Conservation (phyloP, 2,797 vertebrate species). For the Nasua narica region DNA sequence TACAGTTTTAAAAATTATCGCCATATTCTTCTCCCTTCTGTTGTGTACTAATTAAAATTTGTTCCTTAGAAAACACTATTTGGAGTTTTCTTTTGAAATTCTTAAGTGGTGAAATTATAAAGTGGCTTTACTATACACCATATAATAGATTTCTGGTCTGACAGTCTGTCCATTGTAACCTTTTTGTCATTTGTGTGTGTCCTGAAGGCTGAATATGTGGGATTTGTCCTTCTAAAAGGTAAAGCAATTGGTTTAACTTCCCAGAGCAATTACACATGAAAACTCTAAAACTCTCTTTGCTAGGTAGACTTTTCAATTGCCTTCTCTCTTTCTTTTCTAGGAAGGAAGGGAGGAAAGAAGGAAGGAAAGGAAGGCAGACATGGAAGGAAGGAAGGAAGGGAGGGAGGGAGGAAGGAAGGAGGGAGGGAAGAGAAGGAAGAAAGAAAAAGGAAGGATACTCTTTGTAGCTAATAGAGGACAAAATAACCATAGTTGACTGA, state of each 20-base stretch:
- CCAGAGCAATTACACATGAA: conserved; percentile 57
- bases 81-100: conserved; percentile 41
- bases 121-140: conserved; percentile 22
- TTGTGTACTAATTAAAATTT: background rate
- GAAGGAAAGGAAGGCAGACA: background rate
- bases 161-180: conserved; percentile 44
- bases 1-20: background rate
- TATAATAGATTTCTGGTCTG: conserved; percentile 66
- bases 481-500: background rate
- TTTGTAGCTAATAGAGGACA: background rate
- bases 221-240: conserved; percentile 47
- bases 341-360: background rate
- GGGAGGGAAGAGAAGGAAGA: background rate
- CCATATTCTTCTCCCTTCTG: background rate
- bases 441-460: background rate
- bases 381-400: background rate
- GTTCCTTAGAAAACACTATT: conserved; percentile 43
- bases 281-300: background rate
- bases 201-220: conserved; percentile 71
- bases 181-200: conserved; percentile 44
- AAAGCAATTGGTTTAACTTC: conserved; percentile 72
- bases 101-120: conserved; percentile 40
- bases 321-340: background rate
- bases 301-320: background rate
- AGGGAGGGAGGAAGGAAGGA: background rate